Conservation (phyloP, 1,140 invertebrate genomes). For the Tetramorium simillimum region DNA sequence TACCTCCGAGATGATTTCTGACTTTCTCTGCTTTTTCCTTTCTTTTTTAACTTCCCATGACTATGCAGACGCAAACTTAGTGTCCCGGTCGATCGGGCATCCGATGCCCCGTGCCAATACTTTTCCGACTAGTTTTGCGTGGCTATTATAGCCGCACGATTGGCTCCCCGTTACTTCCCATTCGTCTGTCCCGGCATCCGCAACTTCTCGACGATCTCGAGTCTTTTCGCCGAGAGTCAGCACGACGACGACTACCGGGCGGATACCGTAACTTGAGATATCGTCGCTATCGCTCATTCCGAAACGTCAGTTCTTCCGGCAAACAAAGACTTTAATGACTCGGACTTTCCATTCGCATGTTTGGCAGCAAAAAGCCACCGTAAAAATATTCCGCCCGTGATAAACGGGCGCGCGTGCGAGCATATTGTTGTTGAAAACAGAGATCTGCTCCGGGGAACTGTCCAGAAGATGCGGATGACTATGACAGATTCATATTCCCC, state of each 20-base stretch:
- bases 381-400: slow-evolving; percentile 1
- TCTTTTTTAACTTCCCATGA: background rate
- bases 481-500: slow-evolving; percentile 38
- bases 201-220: slow-evolving; percentile 70
- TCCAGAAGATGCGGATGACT: slow-evolving; percentile 28
- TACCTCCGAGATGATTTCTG: background rate
- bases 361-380: background rate
- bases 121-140: slow-evolving; percentile 71
- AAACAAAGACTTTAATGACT: slow-evolving; percentile 70
- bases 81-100: slow-evolving; percentile 45
- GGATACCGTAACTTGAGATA: slow-evolving; percentile 67
- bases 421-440: slow-evolving; percentile 41
- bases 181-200: slow-evolving; percentile 66
- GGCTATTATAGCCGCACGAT: slow-evolving; percentile 75
- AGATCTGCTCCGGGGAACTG: slow-evolving; percentile 11
- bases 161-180: slow-evolving; percentile 71
- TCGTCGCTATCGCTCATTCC: slow-evolving; percentile 64
- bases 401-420: background rate
- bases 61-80: slow-evolving; percentile 8
- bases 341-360: slow-evolving; percentile 21
- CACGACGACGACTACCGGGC: slow-evolving; percentile 55
- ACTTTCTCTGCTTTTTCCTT: background rate
- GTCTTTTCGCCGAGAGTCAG: slow-evolving; percentile 70
- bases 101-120: slow-evolving; percentile 62
- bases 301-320: slow-evolving; percentile 62